Evolutionary conservation across 1,140 invertebrate species (phyloP), one percentile per base, ranked within the genome.

Genomic region (Leptopilina clavipes): DNA sequence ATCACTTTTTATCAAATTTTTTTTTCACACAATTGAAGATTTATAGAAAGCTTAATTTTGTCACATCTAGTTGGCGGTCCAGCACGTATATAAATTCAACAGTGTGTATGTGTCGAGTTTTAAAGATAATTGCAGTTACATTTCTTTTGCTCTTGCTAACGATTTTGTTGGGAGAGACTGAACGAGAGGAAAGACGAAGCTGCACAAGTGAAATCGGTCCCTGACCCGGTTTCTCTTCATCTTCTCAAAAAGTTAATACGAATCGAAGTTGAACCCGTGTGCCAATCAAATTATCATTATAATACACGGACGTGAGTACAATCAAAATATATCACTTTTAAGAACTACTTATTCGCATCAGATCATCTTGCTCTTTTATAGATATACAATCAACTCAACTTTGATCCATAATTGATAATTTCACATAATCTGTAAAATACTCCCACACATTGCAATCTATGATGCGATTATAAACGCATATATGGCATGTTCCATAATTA

Each of bases 311-410:
- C 83, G 83, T 79, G 79, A 77, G 76, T 74, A 74, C 79, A 77
- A 84, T 84, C 83, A 79, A 82, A 82, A 85, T 85, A 85, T 83
- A 81, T 81, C 83, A 71, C 80, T 75, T 48, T 48, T 19, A 48
- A 25, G 14, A 1, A 65, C 59, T 83, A 84, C 81, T 72, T 48
- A 59, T 40, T 8, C 37, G 37, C 37, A 40, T 6, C 74, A 70
- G 73, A 65, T 76, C 75, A 81, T 76, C 75, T 59, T 43, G 9
- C 37, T 10, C 12, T 17, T 44, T 71, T 22, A n/a, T n/a, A 40
- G 76, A 73, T 77, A 73, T 77, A 73, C 45, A 25, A 77, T 77
- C 76, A 43, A 40, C 59, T 40, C 40, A 54, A 71, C 52, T 54
- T 65, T 65, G 59, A 65, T 65, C 25, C 59, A 65, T 44, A 25